phyloP scores from a whole-genome alignment of 2,797 vertebrate species.

The Malurus splendens region DNA sequence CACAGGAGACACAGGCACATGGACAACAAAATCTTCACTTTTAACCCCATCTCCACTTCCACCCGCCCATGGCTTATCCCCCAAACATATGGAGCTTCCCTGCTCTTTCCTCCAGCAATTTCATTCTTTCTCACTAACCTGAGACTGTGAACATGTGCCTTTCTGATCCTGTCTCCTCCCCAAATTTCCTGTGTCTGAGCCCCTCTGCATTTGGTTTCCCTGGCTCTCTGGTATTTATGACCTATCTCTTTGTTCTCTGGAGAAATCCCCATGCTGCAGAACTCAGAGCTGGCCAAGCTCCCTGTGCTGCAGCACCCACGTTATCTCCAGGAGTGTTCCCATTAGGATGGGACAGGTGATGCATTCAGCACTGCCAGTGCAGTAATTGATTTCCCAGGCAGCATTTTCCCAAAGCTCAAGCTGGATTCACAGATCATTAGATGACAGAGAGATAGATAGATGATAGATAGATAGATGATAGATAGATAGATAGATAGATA shows the following conservation, averaged over 20 bases:
- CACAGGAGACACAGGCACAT: background rate
- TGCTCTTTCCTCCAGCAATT: background rate
- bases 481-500: no score
- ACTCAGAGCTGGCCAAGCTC: background rate
- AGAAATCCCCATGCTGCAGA: background rate
- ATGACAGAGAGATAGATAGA: background rate
- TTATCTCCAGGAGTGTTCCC: background rate
- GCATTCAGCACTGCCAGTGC: background rate
- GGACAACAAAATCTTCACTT: background rate
- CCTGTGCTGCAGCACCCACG: background rate
- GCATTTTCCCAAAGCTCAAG: background rate
- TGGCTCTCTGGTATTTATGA: background rate
- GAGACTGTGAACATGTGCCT: background rate
- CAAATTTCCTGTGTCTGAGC: conserved; percentile 31
- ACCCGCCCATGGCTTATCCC: background rate
- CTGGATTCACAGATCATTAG: background rate
- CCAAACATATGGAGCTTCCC: background rate
- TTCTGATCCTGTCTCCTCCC: background rate
- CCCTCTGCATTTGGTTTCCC: background rate
- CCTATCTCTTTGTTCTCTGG: background rate
- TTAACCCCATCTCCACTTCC: background rate
- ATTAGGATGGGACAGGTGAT: background rate
- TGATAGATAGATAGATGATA: background rate
- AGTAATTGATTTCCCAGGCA: background rate
- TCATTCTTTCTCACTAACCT: background rate